Evolutionary conservation across 1,140 invertebrate genomes (phyloP), one percentile per base, ranked within the genome.

Genomic region (Piezodorus guildinii): DNA sequence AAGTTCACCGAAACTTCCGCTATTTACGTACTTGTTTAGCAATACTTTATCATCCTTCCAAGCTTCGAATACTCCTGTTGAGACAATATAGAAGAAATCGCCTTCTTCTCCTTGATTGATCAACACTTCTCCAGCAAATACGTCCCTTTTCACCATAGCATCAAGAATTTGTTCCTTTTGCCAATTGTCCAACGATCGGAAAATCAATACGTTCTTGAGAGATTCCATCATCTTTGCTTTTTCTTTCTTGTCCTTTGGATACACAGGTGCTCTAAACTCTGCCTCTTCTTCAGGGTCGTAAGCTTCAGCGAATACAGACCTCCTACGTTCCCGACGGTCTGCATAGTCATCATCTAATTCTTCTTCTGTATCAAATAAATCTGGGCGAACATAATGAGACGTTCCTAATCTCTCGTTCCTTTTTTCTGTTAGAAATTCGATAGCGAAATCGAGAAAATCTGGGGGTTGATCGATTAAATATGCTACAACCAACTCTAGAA

Each of bases 1-100:
- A 70, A 97, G 77, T 81, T 97, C 95, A 49, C 95, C 95, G 76
- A 97, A 98, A 73, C 90, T 91, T 60, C 95, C 94, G 19, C 83
- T 80, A 70, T 90, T 85, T 67, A 93, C 85, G 76, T 97, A 97
- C 64, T 86, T 88, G 71, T 21, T 25, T 0, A 59, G 12, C 3
- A 34, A 14, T 14, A 27, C 44, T 51, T 45, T 30, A 9, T n/a
- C 43, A 16, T n/a, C 44, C 56, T 23, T 17, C 16, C 15, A n/a
- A 10, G 46, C 64, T 58, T 62, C 59, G 49, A 27, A 61, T 12
- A 30, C 15, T 2, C 64, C 64, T 10, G 34, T 49, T n/a, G 59
- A 39, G 2, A 64, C 58, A 3, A 64, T 25, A 19, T 60, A 64
- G 23, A 59, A 60, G 16, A 27, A 64, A 19, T 64, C 63, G 3